Evolutionary conservation across 2,888 invertebrate species (phyloP), one percentile per base, ranked within the genome.

Genomic region (Cyclophora albipunctata): DNA sequence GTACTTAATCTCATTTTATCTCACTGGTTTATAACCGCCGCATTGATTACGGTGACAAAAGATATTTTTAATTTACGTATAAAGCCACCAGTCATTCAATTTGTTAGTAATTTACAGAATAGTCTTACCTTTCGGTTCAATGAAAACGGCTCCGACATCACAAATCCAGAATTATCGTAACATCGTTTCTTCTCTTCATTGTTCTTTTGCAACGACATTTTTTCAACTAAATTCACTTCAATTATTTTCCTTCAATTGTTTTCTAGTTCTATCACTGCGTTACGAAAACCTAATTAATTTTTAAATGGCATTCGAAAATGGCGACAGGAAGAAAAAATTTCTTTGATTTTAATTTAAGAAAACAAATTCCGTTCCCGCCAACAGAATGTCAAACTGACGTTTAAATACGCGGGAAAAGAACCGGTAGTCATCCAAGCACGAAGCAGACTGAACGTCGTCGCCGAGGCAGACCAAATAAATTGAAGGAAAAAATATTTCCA

Each of bases 101-200:
- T n/a, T n/a, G n/a, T n/a, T 20, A 20, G 20, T 20, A 20, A 20
- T 20, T 20, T 20, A 20, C 20, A 20, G 20, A 20, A 20, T 20
- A 20, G 20, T 1, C 20, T 20, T 20, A 20, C 20, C 20, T 20
- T 20, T 20, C 20, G 20, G 20, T 20, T 20, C 20, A 20, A 20
- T 20, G 20, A 20, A 20, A 20, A 20, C 20, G 20, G 20, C 58
- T 86, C 87, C 3, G 80, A 73, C 67, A 80, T 69, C 57, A 80
- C 76, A 66, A 81, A 87, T 45, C 76, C 88, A 5, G 76, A 68
- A 61, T 87, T 87, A 56, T 82, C 81, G 53, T 79, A 84, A 52
- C 77, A 71, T 62, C 70, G 66, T 56, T 75, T 77, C 48, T 73
- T 73, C 50, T 71, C 71, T 40, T 68, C 63, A 63, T 68, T 69